These are phyloP conservation scores for Xerus inauris DNA, from an alignment of 2,113 vertebrate genomes.

Conservation along the genomic window DNA sequence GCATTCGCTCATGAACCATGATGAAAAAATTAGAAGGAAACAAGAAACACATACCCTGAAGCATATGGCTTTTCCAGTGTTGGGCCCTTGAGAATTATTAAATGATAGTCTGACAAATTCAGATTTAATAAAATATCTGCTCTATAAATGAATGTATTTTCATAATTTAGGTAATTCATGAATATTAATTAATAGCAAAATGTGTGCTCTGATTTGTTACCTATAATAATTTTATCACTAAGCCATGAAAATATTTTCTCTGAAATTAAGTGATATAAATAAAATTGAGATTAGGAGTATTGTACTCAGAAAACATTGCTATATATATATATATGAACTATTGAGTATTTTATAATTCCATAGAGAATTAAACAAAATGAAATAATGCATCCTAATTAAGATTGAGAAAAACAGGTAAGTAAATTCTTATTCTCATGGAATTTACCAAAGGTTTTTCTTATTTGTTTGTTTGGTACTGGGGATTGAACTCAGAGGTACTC, in stretches of 20 bases:
- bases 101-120: slow-evolving; percentile 71
- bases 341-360: neutral
- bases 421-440: neutral
- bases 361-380: neutral
- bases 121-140: slow-evolving; percentile 73
- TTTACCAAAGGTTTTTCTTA: too few relatives aligned
- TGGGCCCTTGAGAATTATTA: slow-evolving; percentile 73
- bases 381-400: neutral
- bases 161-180: slow-evolving; percentile 49
- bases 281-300: neutral
- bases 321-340: neutral
- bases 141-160: slow-evolving; percentile 42
- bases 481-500: too few relatives aligned
- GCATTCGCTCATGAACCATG: slow-evolving; percentile 72
- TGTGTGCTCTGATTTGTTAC: neutral
- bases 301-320: neutral
- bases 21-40: slow-evolving; percentile 64
- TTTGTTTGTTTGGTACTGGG: too few relatives aligned
- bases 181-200: slow-evolving; percentile 39
- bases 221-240: slow-evolving; percentile 19
- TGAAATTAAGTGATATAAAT: slow-evolving; percentile 33
- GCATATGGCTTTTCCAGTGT: slow-evolving; percentile 68
- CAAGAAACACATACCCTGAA: slow-evolving; percentile 17
- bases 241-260: neutral
- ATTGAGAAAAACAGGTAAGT: neutral